Evolutionary conservation across 2,113 vertebrate genomes (phyloP).

Genomic region (Onychostoma macrolepis): DNA sequence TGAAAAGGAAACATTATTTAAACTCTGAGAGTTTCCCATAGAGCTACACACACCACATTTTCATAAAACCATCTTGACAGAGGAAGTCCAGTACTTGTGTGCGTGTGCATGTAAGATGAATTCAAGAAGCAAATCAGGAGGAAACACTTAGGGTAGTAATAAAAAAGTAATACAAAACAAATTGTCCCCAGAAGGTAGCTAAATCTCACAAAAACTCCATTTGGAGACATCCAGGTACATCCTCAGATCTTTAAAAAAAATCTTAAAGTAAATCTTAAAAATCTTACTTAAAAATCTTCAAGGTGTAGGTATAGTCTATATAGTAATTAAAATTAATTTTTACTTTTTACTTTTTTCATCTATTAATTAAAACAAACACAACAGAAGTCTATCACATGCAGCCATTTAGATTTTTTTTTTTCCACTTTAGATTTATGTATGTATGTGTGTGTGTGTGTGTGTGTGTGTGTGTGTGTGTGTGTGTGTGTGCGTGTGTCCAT

Average conservation of each 20-base stretch:
- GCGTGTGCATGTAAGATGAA: not conserved
- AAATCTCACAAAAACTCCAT: not conserved
- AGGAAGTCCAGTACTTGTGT: not conserved
- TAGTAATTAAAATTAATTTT: too few species aligned
- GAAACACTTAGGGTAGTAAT: not conserved
- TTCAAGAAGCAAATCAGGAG: not conserved
- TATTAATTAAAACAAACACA: too few species aligned
- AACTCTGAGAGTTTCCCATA: constrained; percentile 12
- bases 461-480: too few species aligned
- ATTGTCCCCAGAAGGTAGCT: not conserved
- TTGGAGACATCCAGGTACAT: not conserved
- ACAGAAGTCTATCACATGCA: not conserved
- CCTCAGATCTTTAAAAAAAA: too few species aligned
- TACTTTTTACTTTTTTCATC: too few species aligned
- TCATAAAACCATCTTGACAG: constrained; percentile 24
- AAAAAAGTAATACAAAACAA: not conserved
- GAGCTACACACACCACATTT: not conserved
- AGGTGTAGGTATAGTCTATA: too few species aligned
- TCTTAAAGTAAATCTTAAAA: too few species aligned
- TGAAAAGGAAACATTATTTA: constrained; percentile 22
- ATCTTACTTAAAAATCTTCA: too few species aligned
- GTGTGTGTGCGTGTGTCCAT: constrained; percentile 5
- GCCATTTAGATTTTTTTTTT: not conserved
- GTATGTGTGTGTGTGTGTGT: too few species aligned
- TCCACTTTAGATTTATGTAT: not conserved